phyloP scores from a whole-genome alignment of 2,113 vertebrate species.

The Anas platyrhynchos region DNA sequence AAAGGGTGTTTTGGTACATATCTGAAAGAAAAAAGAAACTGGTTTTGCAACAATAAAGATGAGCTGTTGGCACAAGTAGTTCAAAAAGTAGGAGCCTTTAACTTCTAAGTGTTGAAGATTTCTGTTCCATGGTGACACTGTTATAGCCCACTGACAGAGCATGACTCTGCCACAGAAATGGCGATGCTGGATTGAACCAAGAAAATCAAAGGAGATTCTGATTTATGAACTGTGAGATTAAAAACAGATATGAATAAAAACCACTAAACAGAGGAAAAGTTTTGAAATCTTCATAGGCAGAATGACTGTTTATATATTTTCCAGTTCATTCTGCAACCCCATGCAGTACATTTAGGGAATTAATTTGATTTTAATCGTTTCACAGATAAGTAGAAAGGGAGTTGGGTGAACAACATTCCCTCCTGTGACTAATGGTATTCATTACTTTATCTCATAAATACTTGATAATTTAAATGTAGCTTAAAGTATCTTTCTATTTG shows the following conservation, averaged over 20 bases:
- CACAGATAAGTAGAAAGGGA: neutral
- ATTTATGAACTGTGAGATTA: neutral
- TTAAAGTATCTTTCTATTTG: neutral
- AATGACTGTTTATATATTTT: neutral
- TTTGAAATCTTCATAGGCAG: neutral
- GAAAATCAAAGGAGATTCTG: neutral
- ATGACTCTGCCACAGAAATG: neutral
- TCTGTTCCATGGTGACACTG: neutral
- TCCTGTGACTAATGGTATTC: slow-evolving; percentile 10
- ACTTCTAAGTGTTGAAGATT: neutral
- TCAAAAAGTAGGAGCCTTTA: neutral
- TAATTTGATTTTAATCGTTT: slow-evolving; percentile 29
- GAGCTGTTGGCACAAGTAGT: neutral
- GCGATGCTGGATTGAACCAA: neutral
- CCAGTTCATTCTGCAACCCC: neutral
- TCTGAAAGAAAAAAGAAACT: neutral
- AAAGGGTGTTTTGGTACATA: neutral
- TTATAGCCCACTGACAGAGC: neutral
- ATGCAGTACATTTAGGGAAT: neutral
- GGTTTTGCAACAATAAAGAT: neutral
- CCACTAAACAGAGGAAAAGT: neutral
- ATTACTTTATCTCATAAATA: slow-evolving; percentile 28
- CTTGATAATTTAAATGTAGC: neutral
- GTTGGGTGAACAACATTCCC: neutral
- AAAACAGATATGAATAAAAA: neutral